Evolutionary conservation across 2,888 invertebrate genomes (phyloP).

Genomic region (Tricholauxania praeusta): DNA sequence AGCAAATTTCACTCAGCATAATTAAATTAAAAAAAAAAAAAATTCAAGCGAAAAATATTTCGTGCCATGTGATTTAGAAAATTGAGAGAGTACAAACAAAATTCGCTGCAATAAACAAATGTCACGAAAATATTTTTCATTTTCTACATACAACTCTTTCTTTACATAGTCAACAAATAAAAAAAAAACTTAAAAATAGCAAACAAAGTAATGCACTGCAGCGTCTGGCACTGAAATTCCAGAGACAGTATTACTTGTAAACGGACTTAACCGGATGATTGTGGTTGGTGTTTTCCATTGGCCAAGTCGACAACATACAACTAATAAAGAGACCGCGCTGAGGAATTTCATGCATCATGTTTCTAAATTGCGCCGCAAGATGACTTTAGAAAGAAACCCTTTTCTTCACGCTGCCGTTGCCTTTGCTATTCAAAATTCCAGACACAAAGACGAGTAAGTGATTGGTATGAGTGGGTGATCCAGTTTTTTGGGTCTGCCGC

Average conservation of each 20-base stretch:
- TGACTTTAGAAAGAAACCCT: slow-evolving; percentile 12
- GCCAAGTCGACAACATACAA: neutral
- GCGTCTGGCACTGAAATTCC: no score
- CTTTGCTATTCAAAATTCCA: slow-evolving; percentile 35
- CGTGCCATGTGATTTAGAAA: neutral
- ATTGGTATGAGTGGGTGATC: neutral
- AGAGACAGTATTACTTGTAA: no score
- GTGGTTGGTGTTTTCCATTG: neutral
- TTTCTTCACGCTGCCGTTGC: neutral
- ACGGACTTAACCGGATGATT: no score
- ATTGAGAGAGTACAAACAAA: neutral
- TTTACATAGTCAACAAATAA: no score
- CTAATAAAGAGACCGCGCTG: slow-evolving; percentile 33
- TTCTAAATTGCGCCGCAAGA: slow-evolving; percentile 24
- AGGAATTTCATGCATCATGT: slow-evolving; percentile 39
- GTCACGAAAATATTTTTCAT: slow-evolving; percentile 16
- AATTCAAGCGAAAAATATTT: slow-evolving; percentile 7
- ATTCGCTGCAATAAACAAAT: neutral
- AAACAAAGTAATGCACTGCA: no score
- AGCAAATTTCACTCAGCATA: neutral
- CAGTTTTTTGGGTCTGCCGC: neutral
- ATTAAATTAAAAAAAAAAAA: slow-evolving; percentile 1
- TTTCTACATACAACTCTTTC: neutral
- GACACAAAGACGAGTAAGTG: slow-evolving; percentile 25
- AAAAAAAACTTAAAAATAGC: no score